These are phyloP conservation scores for Calyptomena viridis DNA, from an alignment of 2,113 vertebrate genomes.

Conservation along the genomic window DNA sequence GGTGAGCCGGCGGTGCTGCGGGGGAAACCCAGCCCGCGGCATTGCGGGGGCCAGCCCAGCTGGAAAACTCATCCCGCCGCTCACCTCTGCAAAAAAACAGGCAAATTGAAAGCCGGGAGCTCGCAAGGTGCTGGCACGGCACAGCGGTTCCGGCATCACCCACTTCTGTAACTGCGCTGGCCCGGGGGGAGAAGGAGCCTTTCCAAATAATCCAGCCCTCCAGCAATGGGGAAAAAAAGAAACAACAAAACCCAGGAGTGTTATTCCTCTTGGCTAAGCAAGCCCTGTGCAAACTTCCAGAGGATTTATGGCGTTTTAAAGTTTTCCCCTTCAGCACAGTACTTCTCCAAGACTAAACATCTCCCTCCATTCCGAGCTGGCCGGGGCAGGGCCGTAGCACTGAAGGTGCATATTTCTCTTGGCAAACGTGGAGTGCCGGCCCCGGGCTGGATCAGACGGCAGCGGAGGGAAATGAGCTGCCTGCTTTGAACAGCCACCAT, in stretches of 20 bases:
- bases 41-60: neutral
- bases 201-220: conserved; percentile 3
- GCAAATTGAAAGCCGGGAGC: neutral
- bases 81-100: neutral
- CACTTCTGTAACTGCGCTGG: neutral
- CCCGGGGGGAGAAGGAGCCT: neutral
- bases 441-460: neutral
- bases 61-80: neutral
- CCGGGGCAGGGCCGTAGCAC: neutral
- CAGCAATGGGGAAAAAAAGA: neutral
- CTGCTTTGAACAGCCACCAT: conserved; percentile 58
- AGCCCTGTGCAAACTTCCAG: neutral
- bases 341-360: conserved; percentile 66
- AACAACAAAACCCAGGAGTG: conserved; percentile 5
- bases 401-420: conserved; percentile 57
- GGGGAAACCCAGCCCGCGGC: neutral
- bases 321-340: conserved; percentile 48
- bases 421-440: neutral
- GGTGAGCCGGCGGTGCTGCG: accelerated
- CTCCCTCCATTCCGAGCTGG: neutral
- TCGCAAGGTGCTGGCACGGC: neutral
- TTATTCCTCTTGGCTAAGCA: conserved; percentile 24
- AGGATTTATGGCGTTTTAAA: conserved; percentile 60
- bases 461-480: conserved; percentile 45
- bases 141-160: neutral